Conservation (phyloP, 2,113 vertebrate genomes). For the Toxotes chatareus region DNA sequence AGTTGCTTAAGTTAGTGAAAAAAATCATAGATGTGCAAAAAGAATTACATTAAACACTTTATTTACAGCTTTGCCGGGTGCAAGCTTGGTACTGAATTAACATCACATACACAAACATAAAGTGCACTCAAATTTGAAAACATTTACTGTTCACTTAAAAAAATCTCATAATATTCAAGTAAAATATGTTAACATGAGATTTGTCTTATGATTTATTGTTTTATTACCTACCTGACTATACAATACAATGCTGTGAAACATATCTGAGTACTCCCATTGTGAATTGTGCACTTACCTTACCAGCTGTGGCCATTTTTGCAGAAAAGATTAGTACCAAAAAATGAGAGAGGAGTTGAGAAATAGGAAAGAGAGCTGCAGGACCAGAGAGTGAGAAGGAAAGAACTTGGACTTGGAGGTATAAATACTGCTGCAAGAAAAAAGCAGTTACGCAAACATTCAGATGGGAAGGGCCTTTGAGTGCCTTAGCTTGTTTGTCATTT, state of each 20-base stretch:
- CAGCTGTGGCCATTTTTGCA: slow-evolving; percentile 66
- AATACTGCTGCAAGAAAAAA: slow-evolving; percentile 24
- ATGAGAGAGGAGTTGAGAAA: not conserved
- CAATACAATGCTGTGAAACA: not conserved
- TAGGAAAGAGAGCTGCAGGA: not conserved
- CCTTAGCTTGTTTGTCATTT: not conserved
- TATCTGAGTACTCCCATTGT: too few species aligned
- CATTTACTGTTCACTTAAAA: not conserved
- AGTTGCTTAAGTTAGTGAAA: not conserved
- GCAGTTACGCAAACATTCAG: not conserved
- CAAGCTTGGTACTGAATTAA: not conserved
- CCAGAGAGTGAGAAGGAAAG: not conserved
- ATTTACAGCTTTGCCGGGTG: not conserved
- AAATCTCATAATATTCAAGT: not conserved
- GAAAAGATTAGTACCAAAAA: not conserved
- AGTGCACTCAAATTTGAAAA: not conserved
- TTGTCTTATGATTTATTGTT: not conserved
- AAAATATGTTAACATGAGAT: not conserved
- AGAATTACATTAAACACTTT: not conserved
- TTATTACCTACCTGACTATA: not conserved
- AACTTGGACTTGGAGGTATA: slow-evolving; percentile 7
- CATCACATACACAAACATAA: not conserved
- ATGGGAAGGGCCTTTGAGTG: slow-evolving; percentile 13
- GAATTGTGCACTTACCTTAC: slow-evolving; percentile 62
- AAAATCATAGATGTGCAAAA: not conserved